These are phyloP conservation scores for Myrmecophaga tridactyla DNA, from an alignment of 2,113 vertebrate species.

Conservation along the genomic window DNA sequence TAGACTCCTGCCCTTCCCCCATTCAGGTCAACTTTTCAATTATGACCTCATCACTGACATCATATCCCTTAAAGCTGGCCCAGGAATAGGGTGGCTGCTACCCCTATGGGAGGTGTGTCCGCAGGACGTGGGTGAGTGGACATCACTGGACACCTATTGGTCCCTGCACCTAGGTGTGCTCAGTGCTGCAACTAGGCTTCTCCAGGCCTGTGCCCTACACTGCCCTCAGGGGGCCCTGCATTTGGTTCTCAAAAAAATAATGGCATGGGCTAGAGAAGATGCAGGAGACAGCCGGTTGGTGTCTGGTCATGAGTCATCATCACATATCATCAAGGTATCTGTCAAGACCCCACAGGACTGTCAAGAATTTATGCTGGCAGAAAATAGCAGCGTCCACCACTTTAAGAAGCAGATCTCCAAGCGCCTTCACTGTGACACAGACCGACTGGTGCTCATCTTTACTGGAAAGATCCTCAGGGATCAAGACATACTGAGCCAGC, in stretches of 20 bases:
- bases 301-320: conserved; percentile 35
- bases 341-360: conserved; percentile 67
- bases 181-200: conserved; percentile 64
- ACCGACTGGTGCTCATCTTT: conserved; percentile 70
- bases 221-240: background rate
- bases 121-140: conserved; percentile 41
- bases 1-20: conserved; percentile 35
- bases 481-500: conserved; percentile 68
- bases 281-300: conserved; percentile 64
- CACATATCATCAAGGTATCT: conserved; percentile 61
- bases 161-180: conserved; percentile 72
- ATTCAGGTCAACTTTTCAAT: conserved; percentile 28
- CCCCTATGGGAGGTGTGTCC: conserved; percentile 29
- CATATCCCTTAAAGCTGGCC: background rate
- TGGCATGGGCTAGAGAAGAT: conserved; percentile 67
- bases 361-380: conserved; percentile 72
- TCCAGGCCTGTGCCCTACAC: conserved; percentile 42
- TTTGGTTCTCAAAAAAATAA: conserved; percentile 54
- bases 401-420: conserved; percentile 73
- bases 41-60: conserved; percentile 72
- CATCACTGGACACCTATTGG: conserved; percentile 45
- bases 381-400: conserved; percentile 66
- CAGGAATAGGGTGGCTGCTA: conserved; percentile 13
- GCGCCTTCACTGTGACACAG: conserved; percentile 48
- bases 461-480: conserved; percentile 72